Percentiles rank a stretch among this genome's conserved stretches.
These are phyloP conservation scores for Thalassarche chlororhynchos DNA, from an alignment of 2,113 vertebrate genomes.

Conservation along the genomic window DNA sequence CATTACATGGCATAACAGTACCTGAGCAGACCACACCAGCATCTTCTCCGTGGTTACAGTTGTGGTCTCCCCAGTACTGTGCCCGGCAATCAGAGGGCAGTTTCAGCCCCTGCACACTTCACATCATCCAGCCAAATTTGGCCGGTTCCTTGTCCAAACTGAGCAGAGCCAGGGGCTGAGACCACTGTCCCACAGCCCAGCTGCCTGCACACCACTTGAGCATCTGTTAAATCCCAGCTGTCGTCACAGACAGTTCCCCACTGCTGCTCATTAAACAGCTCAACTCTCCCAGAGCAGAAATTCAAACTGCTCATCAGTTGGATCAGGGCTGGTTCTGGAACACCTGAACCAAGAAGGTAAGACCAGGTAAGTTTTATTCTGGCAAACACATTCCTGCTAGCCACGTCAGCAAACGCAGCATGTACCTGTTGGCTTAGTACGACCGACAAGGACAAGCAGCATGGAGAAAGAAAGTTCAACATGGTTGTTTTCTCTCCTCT, in stretches of 20 bases:
- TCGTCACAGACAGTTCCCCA: conserved; percentile 93
- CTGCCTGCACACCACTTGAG: conserved; percentile 51
- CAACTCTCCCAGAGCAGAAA: conserved; percentile 3
- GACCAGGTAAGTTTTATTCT: neutral
- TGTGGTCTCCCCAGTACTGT: neutral
- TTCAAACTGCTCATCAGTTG: neutral
- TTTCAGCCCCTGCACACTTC: neutral
- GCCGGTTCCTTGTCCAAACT: neutral
- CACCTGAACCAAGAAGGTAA: neutral
- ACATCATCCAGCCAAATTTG: neutral
- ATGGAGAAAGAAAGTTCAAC: neutral
- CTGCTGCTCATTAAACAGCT: conserved; percentile 84
- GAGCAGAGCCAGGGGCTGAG: neutral
- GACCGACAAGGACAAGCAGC: neutral
- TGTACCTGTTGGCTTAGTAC: neutral
- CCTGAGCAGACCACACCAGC: neutral
- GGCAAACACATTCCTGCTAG: neutral
- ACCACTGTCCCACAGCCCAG: conserved; percentile 42
- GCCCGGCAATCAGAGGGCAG: neutral
- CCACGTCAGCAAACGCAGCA: rapidly evolving
- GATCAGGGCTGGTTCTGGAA: neutral
- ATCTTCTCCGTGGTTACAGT: neutral
- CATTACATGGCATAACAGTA: neutral
- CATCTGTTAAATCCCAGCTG: conserved; percentile 81
- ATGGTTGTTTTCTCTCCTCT: neutral